phyloP scores from a whole-genome alignment of 1,140 invertebrate genomes.

The Drosophila elegans region DNA sequence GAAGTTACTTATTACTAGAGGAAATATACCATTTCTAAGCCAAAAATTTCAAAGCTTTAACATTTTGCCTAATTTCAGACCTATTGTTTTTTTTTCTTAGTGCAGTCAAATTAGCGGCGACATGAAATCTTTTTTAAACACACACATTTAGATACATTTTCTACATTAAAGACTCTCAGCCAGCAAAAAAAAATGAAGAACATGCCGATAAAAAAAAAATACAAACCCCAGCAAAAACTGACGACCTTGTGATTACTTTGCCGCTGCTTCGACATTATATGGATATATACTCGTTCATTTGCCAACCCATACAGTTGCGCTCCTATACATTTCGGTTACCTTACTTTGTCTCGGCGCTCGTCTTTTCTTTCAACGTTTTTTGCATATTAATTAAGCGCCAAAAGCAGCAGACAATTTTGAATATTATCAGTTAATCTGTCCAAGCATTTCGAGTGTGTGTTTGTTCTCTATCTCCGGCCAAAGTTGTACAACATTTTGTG shows the following conservation, averaged over 20 bases:
- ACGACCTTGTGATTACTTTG: constrained; percentile 79
- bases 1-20: too few species aligned
- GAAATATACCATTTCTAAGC: not conserved
- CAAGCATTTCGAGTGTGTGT: constrained; percentile 27
- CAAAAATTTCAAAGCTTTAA: not conserved
- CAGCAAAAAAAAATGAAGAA: constrained; percentile 15
- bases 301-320: constrained; percentile 14
- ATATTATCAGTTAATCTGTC: constrained; percentile 79
- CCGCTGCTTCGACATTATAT: constrained; percentile 56
- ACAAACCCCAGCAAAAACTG: constrained; percentile 34
- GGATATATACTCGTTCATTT: constrained; percentile 30
- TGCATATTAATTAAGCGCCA: constrained; percentile 84
- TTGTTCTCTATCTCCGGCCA: constrained; percentile 26
- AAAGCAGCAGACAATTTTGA: constrained; percentile 77
- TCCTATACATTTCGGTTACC: constrained; percentile 54
- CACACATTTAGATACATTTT: constrained; percentile 31
- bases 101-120: constrained; percentile 15
- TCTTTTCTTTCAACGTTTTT: constrained; percentile 77
- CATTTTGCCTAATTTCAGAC: not conserved
- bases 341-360: constrained; percentile 12
- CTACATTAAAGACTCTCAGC: constrained; percentile 34
- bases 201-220: constrained; percentile 26
- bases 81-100: not conserved
- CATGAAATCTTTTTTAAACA: constrained; percentile 17
- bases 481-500: constrained; percentile 41